phyloP scores from a whole-genome alignment of 2,113 vertebrate species.

The Petrocephalus zakoni region DNA sequence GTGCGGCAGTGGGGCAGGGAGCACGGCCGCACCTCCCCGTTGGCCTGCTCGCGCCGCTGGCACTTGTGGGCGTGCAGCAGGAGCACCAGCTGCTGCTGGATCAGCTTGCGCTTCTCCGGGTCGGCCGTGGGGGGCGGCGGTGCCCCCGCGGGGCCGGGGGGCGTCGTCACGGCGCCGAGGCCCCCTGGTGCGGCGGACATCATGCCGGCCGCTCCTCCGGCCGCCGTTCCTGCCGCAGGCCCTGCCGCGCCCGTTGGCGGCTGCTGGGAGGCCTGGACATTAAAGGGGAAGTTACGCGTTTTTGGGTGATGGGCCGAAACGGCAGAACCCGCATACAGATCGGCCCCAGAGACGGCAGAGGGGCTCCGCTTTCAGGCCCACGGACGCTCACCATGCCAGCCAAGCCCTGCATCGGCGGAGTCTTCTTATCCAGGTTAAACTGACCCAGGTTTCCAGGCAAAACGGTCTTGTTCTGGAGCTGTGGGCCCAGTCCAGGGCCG shows the following conservation, averaged over 20 bases:
- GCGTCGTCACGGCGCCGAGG: slow-evolving; percentile 70
- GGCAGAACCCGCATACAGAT: neutral
- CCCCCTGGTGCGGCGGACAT: slow-evolving; percentile 59
- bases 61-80: slow-evolving; percentile 96
- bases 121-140: slow-evolving; percentile 91
- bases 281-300: neutral
- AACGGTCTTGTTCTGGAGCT: slow-evolving; percentile 83
- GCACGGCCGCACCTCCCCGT: slow-evolving; percentile 89
- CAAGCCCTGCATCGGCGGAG: slow-evolving; percentile 79
- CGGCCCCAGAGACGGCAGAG: neutral
- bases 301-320: neutral
- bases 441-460: slow-evolving; percentile 83
- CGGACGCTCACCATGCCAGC: slow-evolving; percentile 74
- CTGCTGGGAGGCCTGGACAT: slow-evolving; percentile 53
- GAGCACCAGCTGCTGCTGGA: slow-evolving; percentile 96
- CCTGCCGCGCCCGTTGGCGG: slow-evolving; percentile 50
- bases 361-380: neutral
- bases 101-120: slow-evolving; percentile 96
- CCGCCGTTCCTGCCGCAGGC: slow-evolving; percentile 36
- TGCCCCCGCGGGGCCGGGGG: slow-evolving; percentile 52
- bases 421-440: slow-evolving; percentile 89
- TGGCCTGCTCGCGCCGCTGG: slow-evolving; percentile 93
- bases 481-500: slow-evolving; percentile 77
- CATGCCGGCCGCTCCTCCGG: slow-evolving; percentile 57
- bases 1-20: slow-evolving; percentile 97